A percentile compares a stretch with the other conserved stretches of the same genome.
Conservation (phyloP, 30 jellyfish, hydroid and myxozoan species). For the Hydractinia symbiolongicarpus region DNA sequence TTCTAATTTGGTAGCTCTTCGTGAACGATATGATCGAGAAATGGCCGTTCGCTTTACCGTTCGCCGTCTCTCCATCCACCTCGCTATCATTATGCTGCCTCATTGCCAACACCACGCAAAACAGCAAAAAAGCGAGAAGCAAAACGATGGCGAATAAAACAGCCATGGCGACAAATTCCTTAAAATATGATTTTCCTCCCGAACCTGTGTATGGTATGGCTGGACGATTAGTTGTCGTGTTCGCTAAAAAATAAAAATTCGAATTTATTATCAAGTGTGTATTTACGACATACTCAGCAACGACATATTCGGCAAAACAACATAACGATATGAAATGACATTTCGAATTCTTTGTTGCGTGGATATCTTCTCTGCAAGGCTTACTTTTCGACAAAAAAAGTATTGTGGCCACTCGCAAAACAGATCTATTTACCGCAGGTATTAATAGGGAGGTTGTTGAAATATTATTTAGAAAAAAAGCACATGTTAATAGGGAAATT, state of each 20-base stretch:
- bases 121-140: neutral
- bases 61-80: constrained; percentile 1
- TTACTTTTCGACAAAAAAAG: neutral
- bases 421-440: too few species aligned
- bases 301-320: neutral
- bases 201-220: neutral
- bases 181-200: neutral
- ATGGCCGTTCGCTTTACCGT: neutral
- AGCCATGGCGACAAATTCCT: constrained; percentile 6
- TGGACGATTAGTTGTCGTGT: neutral
- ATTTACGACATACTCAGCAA: neutral
- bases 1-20: neutral
- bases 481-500: too few species aligned
- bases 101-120: neutral
- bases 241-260: neutral
- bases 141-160: constrained; percentile 7
- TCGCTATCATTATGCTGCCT: neutral
- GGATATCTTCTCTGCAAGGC: neutral
- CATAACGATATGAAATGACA: neutral
- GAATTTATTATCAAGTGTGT: neutral
- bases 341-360: neutral
- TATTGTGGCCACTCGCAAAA: too few species aligned
- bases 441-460: too few species aligned
- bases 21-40: neutral
- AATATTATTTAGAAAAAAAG: too few species aligned